Evolutionary conservation across 2,888 invertebrate species (phyloP), one percentile per base, ranked within the genome.

Genomic region (Deilephila porcellus): DNA sequence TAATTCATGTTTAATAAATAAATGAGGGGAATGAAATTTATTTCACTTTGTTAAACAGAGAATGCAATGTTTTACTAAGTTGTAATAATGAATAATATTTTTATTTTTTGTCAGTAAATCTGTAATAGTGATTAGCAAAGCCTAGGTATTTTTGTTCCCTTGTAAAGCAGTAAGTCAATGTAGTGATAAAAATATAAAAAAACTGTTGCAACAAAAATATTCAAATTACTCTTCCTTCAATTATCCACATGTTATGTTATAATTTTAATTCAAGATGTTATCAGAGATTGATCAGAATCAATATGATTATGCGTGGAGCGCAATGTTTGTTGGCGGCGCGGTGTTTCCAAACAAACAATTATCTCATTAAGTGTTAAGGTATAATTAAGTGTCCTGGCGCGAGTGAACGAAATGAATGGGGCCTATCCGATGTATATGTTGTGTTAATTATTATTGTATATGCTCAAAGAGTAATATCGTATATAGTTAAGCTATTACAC

Each of bases 361-460:
- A 56, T 29, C 52, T 56, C n/a, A n/a, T 70, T 60, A 37, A 56
- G 53, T 56, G 17, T 75, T 73, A 67, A 45, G 71, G 60, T 60
- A 67, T 73, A 74, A 73, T 62, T 32, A 52, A 11, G 37, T 62
- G 71, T 52, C 25, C 29, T 60, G 14, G 76, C 70, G 73, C 71
- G 78, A 76, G 76, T 79, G 78, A 78, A 75, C 74, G 79, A 78
- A 79, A 77, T 78, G 77, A 77, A 74, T 78, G 78, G 71, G 75
- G 67, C 67, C 67, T 67, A 67, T 67, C 45, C 67, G 52, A 67
- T 25, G 20, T 64, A 52, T 63, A 63, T 63, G 63, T 67, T 52
- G 45, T 67, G 37, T 64, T 64, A 20, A 11, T 20, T 20, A 25
- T 45, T 45, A 64, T 20, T 34, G n/a, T 62, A 32, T 67, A 25